Base-by-base conservation (phyloP, 2,113 vertebrate species). In the Archilochus colubris region DNA sequence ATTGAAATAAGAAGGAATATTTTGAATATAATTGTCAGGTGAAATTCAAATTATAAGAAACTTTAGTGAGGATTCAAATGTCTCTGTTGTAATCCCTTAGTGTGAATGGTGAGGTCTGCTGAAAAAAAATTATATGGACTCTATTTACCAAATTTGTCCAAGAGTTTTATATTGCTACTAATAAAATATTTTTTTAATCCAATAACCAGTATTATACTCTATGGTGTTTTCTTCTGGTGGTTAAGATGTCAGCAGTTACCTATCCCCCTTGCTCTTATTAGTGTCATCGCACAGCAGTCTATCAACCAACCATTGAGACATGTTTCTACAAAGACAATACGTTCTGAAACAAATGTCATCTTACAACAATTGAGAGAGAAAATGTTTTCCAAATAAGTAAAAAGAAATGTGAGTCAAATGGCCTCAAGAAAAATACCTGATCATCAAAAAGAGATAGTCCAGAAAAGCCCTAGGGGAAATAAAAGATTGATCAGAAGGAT, bases 371-470 rank as follows among this genome's bases (percentile, higher is more conserved):
- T 55, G 51, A 5, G 50, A 85, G 40, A 73, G 17, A 79, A 92
- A 82, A 58, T 24, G 3, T 79, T 91, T 93, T 69, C 27, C 14
- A 64, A 88, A 63, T 40, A 82, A 78, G 80, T 46, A 94, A 89
- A 87, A 23, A 76, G 9, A 91, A 58, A 6, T 69, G 5, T 21
- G 30, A 68, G 8, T 51, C 73, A 87, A 94, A 75, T 51, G 51
- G 7, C n/a, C 36, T 74, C 15, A 46, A 50, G 59, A 69, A 85
- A 82, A 76, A 63, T 9, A 68, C 27, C 9, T 69, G n/a, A 40
- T 66, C 30, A 58, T 53, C 14, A 68, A 84, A 84, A 67, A 25
- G 11, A 44, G 59, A 30, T 5, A 33, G 16, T 67, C 68, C 15
- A 57, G 48, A 25, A 55, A 73, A 84, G 14, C 9, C 5, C 36